phyloP scores from a whole-genome alignment of 2,888 invertebrate species.

The Linnaemya vulpina region DNA sequence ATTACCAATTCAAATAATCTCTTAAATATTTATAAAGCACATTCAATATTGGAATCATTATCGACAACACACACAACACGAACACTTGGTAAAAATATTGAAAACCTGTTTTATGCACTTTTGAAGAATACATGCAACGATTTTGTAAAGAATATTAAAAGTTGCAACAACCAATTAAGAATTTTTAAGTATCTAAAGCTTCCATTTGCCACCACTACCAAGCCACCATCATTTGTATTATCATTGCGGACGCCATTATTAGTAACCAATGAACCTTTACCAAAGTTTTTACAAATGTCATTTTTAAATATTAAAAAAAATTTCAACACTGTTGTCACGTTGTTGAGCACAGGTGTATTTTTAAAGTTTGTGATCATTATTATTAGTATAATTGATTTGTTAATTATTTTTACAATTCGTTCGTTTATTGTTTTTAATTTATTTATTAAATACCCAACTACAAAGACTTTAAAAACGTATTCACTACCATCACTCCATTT shows the following conservation, averaged over 20 bases:
- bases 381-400: constrained; percentile 69
- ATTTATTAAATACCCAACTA: constrained; percentile 39
- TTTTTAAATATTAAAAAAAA: constrained; percentile 28
- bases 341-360: constrained; percentile 44
- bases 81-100: constrained; percentile 40
- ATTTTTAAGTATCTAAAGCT: constrained; percentile 56
- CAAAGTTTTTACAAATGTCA: constrained; percentile 67
- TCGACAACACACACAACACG: constrained; percentile 32
- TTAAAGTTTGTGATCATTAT: constrained; percentile 68
- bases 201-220: constrained; percentile 55
- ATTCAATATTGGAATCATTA: constrained; percentile 59
- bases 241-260: constrained; percentile 62
- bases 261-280: constrained; percentile 67
- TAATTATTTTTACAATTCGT: constrained; percentile 46
- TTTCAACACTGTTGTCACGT: constrained; percentile 24
- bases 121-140: constrained; percentile 34
- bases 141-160: constrained; percentile 12
- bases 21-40: constrained; percentile 65
- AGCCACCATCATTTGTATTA: constrained; percentile 47
- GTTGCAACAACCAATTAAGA: constrained; percentile 31
- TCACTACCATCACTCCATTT: constrained; percentile 6
- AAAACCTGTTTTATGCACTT: constrained; percentile 55
- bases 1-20: constrained; percentile 61
- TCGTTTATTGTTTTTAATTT: constrained; percentile 50
- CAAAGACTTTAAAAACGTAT: constrained; percentile 53